Evolutionary conservation across 2,797 vertebrate species (phyloP), one percentile per base, ranked within the genome.

Genomic region (Pangasius larnaudii): DNA sequence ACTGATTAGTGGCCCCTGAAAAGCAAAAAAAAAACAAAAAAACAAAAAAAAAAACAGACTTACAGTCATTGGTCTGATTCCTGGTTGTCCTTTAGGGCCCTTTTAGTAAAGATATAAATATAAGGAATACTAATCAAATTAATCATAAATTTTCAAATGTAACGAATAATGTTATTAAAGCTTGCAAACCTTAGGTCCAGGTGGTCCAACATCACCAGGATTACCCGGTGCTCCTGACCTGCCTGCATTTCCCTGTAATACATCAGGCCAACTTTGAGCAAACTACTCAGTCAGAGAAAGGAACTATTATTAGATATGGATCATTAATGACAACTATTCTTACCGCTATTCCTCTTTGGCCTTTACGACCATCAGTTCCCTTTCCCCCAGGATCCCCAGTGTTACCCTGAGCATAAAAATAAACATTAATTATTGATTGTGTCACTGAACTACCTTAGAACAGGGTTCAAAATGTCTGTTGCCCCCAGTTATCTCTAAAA

Each of bases 301-400:
- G 33, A 56, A 36, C 24, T 78, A 24, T 46, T 11, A 56, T 86
- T 85, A 14, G 5, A 18, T 33, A 51, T 53, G 36, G 27, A 49
- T 30, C 39, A 65, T 83, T 74, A 63, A 72, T 67, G 51, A 27
- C 18, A 75, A 86, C 9, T 63, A 2, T 39, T 67, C 95, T 96
- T 93, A 98, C 98, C 93, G 92, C 93, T 91, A 94, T 94, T 30
- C 97, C 98, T 22, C 14, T 93, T 93, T 93, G 91, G 90, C 97
- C 98, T 95, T 97, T 97, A 14, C 46, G 87, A 49, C 97, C 97
- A n/a, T 91, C 92, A 33, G 92, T 84, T 92, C 98, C 98, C 90
- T 81, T 85, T 16, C 18, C 2, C 22, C 97, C 97, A 0, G 33
- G 46, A 24, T 93, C 87, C 33, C 97, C 98, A 56, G 86, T 90